phyloP scores from a whole-genome alignment of 2,888 invertebrate species.

The Lasioglossum pauxillum region DNA sequence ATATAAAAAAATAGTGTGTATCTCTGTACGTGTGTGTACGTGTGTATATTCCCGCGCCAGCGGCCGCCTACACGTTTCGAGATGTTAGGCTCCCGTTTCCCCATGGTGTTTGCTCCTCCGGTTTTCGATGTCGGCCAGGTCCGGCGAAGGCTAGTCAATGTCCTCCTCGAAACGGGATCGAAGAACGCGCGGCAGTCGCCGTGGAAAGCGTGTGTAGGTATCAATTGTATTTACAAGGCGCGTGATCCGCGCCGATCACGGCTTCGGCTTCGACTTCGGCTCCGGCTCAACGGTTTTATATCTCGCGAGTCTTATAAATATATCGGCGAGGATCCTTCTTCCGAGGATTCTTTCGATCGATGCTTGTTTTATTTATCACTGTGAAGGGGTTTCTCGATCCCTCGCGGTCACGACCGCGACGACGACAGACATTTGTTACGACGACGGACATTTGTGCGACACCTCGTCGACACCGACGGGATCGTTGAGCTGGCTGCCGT shows the following conservation, averaged over 20 bases:
- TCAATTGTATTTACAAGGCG: constrained; percentile 82
- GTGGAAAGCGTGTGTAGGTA: constrained; percentile 46
- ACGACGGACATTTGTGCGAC: constrained; percentile 55
- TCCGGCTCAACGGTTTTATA: constrained; percentile 57
- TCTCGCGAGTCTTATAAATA: background rate
- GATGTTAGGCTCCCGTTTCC: background rate
- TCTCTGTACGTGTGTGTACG: constrained; percentile 71
- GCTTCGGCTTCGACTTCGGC: constrained; percentile 71
- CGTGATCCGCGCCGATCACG: constrained; percentile 79
- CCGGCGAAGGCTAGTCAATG: constrained; percentile 1
- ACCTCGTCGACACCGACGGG: constrained; percentile 56
- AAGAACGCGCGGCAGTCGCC: constrained; percentile 54
- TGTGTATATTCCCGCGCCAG: constrained; percentile 54
- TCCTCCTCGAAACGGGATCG: constrained; percentile 45
- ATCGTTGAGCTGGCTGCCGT: constrained; percentile 44
- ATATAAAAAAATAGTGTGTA: constrained; percentile 80
- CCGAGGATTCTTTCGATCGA: constrained; percentile 4
- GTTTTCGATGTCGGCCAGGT: constrained; percentile 8
- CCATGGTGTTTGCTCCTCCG: background rate
- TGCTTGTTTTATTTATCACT: constrained; percentile 56
- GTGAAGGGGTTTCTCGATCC: constrained; percentile 28
- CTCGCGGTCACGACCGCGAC: constrained; percentile 59
- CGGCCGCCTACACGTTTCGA: constrained; percentile 47
- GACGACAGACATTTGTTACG: constrained; percentile 66
- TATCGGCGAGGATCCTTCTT: background rate